phyloP scores from a whole-genome alignment of 2,113 vertebrate species.

The Zapus hudsonius region DNA sequence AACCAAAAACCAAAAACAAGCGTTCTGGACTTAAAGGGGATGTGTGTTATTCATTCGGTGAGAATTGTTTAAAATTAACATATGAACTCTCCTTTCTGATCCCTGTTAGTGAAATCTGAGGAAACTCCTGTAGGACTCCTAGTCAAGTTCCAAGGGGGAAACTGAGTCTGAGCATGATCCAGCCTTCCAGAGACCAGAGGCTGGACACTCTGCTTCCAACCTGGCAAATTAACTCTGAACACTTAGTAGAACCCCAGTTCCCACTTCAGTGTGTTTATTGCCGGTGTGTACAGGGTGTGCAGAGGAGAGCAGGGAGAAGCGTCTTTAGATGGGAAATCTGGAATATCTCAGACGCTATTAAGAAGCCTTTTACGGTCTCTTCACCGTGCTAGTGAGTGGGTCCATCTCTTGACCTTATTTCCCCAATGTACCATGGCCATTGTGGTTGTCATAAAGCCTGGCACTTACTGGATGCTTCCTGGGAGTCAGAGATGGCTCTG shows the following conservation, averaged over 20 bases:
- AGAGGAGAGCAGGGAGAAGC: neutral
- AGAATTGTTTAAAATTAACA: constrained; percentile 22
- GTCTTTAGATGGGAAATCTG: neutral
- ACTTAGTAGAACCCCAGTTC: neutral
- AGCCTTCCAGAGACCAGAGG: neutral
- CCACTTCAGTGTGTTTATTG: neutral
- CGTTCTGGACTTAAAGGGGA: neutral
- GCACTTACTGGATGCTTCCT: neutral
- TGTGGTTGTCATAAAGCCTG: neutral
- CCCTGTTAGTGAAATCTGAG: neutral
- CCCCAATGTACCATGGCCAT: neutral
- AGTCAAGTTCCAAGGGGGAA: constrained; percentile 18
- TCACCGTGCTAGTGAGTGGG: neutral
- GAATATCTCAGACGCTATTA: neutral
- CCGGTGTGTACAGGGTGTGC: neutral
- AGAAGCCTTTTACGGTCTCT: neutral
- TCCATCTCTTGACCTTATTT: neutral
- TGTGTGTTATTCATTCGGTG: constrained; percentile 61
- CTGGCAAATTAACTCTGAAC: neutral
- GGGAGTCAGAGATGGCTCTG: neutral
- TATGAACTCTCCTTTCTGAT: constrained; percentile 12
- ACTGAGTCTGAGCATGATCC: neutral
- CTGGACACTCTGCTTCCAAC: neutral
- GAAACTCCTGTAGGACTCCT: neutral
- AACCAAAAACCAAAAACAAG: constrained; percentile 40